Conservation (phyloP, 2,888 invertebrate species). For the Tetragonula carbonaria region DNA sequence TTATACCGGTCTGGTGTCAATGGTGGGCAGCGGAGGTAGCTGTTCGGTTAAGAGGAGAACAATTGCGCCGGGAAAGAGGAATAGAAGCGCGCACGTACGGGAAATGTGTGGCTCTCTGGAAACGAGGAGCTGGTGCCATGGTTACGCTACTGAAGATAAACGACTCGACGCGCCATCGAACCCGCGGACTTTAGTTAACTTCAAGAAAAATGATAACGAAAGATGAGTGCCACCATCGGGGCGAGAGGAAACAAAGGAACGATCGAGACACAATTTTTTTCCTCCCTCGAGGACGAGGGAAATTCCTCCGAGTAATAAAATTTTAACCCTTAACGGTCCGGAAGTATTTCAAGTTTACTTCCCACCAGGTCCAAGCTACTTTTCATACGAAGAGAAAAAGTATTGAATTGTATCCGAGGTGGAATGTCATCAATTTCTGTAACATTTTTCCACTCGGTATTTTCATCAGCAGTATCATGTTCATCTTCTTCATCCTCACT, state of each 20-base stretch:
- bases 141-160: constrained; percentile 61
- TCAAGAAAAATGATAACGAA: constrained; percentile 63
- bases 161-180: constrained; percentile 61
- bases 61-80: constrained; percentile 4
- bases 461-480: too few relatives aligned
- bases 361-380: too few relatives aligned
- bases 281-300: not conserved
- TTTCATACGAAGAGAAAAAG: too few relatives aligned
- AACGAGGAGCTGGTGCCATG: constrained; percentile 1
- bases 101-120: constrained; percentile 33
- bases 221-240: constrained; percentile 32
- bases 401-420: too few relatives aligned
- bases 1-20: constrained; percentile 56
- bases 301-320: not conserved
- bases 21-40: constrained; percentile 48
- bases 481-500: too few relatives aligned
- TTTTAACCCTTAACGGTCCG: not conserved
- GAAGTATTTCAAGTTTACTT: too few relatives aligned
- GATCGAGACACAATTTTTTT: not conserved
- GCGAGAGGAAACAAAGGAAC: not conserved
- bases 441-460: too few relatives aligned
- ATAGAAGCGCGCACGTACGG: constrained; percentile 12
- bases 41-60: constrained; percentile 29
- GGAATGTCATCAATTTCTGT: too few relatives aligned
- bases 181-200: constrained; percentile 44